Evolutionary conservation across 1,140 invertebrate genomes (phyloP).

Genomic region (Euschistus heros): DNA sequence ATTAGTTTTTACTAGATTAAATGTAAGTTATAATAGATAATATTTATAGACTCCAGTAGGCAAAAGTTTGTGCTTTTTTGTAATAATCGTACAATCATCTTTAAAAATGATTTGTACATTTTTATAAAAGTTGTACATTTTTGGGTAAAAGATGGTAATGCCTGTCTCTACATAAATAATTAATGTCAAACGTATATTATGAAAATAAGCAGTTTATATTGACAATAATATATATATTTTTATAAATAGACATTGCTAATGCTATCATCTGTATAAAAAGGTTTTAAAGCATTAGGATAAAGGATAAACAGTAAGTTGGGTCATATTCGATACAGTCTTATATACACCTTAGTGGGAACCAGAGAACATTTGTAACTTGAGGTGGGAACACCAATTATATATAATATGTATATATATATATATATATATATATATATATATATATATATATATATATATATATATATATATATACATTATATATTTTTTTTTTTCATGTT

Average conservation of each 20-base stretch:
- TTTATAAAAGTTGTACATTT: not conserved
- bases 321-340: slow-evolving; percentile 17
- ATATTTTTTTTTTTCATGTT: too few species aligned
- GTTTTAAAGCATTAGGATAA: slow-evolving; percentile 10
- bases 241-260: slow-evolving; percentile 9
- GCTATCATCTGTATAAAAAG: slow-evolving; percentile 12
- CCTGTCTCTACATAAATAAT: not conserved
- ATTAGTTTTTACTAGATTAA: too few species aligned
- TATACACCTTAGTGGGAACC: slow-evolving; percentile 13
- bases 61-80: too few species aligned
- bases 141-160: too few species aligned
- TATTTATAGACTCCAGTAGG: too few species aligned
- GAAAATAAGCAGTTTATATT: slow-evolving; percentile 17
- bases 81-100: too few species aligned
- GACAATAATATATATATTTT: slow-evolving; percentile 3
- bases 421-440: too few species aligned
- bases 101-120: not conserved
- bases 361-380: slow-evolving; percentile 14
- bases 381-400: slow-evolving; percentile 14
- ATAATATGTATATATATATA: not conserved
- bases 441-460: not conserved
- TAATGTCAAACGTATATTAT: slow-evolving; percentile 13
- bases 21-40: too few species aligned
- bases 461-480: too few species aligned
- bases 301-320: slow-evolving; percentile 12